Evolutionary conservation across 2,888 invertebrate species (phyloP).

Genomic region (Adineta ricciae): DNA sequence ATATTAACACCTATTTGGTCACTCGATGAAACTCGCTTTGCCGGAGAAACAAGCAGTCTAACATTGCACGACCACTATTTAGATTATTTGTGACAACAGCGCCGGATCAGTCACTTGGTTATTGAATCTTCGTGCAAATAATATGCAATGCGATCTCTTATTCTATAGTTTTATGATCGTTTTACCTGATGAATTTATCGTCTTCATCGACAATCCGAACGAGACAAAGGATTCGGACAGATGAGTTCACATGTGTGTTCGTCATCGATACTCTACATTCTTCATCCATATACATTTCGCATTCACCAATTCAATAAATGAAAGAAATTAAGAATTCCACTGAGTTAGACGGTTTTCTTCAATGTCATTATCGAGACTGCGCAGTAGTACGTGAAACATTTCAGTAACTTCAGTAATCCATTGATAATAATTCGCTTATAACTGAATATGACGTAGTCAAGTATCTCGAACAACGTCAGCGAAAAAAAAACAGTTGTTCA

Average conservation of each 20-base stretch:
- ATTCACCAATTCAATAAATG: conserved; percentile 50
- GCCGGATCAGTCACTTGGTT: conserved; percentile 52
- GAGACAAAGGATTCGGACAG: background rate
- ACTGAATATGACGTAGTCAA: background rate
- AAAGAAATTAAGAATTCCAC: conserved; percentile 76
- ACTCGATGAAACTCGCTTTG: background rate
- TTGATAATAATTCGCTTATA: background rate
- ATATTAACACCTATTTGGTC: background rate
- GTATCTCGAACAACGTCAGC: background rate
- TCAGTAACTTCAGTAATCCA: background rate
- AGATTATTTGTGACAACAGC: background rate
- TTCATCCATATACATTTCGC: background rate
- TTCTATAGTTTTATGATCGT: conserved; percentile 52
- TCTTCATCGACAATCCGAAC: background rate
- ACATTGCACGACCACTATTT: background rate
- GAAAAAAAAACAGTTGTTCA: background rate
- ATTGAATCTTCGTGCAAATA: conserved; percentile 74
- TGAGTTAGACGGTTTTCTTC: conserved; percentile 67
- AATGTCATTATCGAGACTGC: conserved; percentile 58
- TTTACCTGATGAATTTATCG: conserved; percentile 38
- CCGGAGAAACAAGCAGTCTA: background rate
- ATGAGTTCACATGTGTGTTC: background rate
- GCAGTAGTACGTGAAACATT: background rate
- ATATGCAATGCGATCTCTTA: conserved; percentile 75
- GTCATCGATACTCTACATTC: background rate